Conservation (phyloP, 2,113 vertebrate genomes). For the Xiphophorus maculatus region DNA sequence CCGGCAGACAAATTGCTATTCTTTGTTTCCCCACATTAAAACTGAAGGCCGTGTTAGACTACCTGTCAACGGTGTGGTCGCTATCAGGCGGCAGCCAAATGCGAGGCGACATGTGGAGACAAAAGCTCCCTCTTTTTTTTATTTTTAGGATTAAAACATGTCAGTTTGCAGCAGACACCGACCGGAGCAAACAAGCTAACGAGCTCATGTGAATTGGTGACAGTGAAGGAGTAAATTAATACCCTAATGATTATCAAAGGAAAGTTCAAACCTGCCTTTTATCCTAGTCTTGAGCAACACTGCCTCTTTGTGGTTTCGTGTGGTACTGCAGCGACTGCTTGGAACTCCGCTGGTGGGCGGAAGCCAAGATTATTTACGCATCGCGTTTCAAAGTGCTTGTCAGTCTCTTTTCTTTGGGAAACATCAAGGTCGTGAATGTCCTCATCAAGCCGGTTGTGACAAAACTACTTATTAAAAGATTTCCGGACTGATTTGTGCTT, state of each 20-base stretch:
- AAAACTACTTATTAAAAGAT: too few relatives aligned
- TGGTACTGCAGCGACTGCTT: not conserved
- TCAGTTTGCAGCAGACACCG: not conserved
- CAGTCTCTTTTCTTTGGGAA: not conserved
- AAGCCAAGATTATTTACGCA: too few relatives aligned
- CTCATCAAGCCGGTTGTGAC: too few relatives aligned
- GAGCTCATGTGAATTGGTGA: not conserved
- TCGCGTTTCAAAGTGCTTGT: too few relatives aligned
- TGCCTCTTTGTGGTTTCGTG: constrained; percentile 53
- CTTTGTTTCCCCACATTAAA: not conserved
- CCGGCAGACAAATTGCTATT: not conserved
- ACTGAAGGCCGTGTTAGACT: not conserved
- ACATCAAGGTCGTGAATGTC: too few relatives aligned
- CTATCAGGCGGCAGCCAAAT: not conserved
- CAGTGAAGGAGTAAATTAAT: not conserved
- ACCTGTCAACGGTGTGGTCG: not conserved
- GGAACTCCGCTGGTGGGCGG: not conserved
- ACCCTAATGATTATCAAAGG: not conserved
- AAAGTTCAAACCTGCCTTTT: not conserved
- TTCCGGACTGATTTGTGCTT: too few relatives aligned
- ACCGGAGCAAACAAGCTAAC: not conserved
- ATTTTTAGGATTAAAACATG: not conserved
- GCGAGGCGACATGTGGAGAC: not conserved
- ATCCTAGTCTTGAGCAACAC: constrained; percentile 32
- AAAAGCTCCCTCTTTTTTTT: not conserved